Evolutionary conservation across 35 echinoderm and acorn worm species (phyloP), one percentile per base, ranked within the genome.

Genomic region (Acanthaster planci): DNA sequence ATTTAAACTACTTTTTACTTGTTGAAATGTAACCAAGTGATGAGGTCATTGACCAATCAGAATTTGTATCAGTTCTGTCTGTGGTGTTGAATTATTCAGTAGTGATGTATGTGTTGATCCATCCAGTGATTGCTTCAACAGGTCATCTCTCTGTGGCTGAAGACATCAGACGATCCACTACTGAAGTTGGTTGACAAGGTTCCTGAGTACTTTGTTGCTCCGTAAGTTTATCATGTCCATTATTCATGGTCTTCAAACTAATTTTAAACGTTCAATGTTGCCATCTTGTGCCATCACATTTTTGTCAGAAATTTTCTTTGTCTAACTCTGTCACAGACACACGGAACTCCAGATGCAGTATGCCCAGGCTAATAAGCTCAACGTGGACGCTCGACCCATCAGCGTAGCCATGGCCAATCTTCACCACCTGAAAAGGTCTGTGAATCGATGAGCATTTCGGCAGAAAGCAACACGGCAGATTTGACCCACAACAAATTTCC

Each of bases 131-230:
- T 47, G 42, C 4, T 47, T 47, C 4, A 47, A 6, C 37, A 97
- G 94, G 94, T 97, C 5, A 19, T 97, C 19, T 93, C 92, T 17
- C n/a, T 52, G 47, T 84, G 86, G 91, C 60, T 89, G 78, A 85
- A 77, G 78, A 78, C 90, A 90, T 39, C 64, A 84, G 59, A 86
- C 50, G 72, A 83, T 82, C 94, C 94, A 8, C 75, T 86, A 8
- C 52, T 97, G 12, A 92, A 92, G 40, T 51, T 87, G 36, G 19
- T 90, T 3, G 90, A 93, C n/a, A 55, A 51, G 34, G 77, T 80
- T 58, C 94, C 94, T 38, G 87, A 97, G 29, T 86, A 86, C 37
- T 82, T 87, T 60, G 55, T 60, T 39, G 64, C 84, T 76, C 50
- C 77, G 94, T 97, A 68, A 97, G 93, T 86, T 23, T 35, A 2